Evolutionary conservation across 1,140 invertebrate genomes (phyloP).

Genomic region (Drosophila pachea): DNA sequence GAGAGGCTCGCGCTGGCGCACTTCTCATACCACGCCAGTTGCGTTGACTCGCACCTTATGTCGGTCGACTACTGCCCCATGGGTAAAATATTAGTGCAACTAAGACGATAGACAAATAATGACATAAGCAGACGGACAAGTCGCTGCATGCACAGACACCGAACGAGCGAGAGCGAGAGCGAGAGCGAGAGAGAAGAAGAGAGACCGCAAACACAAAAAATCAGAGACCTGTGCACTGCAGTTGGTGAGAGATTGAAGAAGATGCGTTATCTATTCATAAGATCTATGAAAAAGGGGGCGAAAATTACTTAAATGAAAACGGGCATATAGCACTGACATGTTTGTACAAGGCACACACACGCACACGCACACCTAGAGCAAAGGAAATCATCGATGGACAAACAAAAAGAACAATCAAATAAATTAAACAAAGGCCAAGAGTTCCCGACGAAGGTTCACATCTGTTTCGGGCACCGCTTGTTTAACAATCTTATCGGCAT

Average conservation of each 20-base stretch:
- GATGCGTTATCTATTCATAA: slow-evolving; percentile 59
- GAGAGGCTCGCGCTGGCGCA: slow-evolving; percentile 16
- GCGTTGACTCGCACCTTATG: slow-evolving; percentile 7
- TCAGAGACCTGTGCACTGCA: slow-evolving; percentile 34
- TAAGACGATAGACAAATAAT: slow-evolving; percentile 71
- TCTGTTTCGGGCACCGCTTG: slow-evolving; percentile 41
- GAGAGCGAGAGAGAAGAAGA: no score
- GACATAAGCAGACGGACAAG: slow-evolving; percentile 63
- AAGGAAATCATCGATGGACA: slow-evolving; percentile 16
- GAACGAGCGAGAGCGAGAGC: no score
- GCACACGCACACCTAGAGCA: slow-evolving; percentile 35
- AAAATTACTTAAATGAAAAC: slow-evolving; percentile 70
- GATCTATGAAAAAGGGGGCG: slow-evolving; percentile 69
- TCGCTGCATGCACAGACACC: slow-evolving; percentile 38
- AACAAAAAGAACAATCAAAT: slow-evolving; percentile 66
- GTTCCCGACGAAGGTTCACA: slow-evolving; percentile 54
- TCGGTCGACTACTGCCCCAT: slow-evolving; percentile 64
- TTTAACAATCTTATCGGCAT: slow-evolving; percentile 68
- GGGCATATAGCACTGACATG: slow-evolving; percentile 58
- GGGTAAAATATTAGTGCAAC: slow-evolving; percentile 71
- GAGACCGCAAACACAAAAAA: slow-evolving; percentile 28
- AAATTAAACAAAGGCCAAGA: slow-evolving; percentile 69
- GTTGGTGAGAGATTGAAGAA: slow-evolving; percentile 2
- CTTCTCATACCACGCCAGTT: slow-evolving; percentile 4
- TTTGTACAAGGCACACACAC: slow-evolving; percentile 55